Base-by-base conservation (phyloP, 2,888 invertebrate genomes). In the Noctua janthina region DNA sequence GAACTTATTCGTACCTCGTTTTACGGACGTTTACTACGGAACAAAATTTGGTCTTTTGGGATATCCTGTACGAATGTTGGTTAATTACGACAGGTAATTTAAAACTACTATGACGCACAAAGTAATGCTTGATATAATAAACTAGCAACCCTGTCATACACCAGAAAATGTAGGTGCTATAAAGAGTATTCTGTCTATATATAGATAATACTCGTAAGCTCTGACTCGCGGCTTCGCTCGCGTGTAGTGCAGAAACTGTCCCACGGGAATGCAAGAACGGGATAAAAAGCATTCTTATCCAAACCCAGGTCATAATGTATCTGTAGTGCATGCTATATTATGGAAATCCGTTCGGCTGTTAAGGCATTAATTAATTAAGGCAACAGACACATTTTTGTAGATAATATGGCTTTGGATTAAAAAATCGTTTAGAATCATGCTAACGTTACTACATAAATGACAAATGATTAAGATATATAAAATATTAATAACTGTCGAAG, bases 21-120 rank as follows among this genome's bases (percentile, higher is more conserved):
- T 43, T 64, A 17, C 17, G 35, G 17, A 35, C 64, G 3, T n/a
- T 56, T 56, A 29, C 29, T 35, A 35, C 1, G 15, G 1, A 11
- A 68, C 7, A 51, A 59, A 3, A 46, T 73, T 43, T 39, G 69
- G 64, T 79, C 73, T 56, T 79, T 70, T 1, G 23, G 51, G 35
- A 29, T 15, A 49, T 54, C 23, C 35, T 23, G 70, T 54, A 43
- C 15, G 8, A 49, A 23, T 13, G 15, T 79, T 69, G 17, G 46
- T 54, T 59, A 59, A 68, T 23, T 68, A 59, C 13, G 3, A 39
- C 17, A 8, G 20, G 6, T 66, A 71, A 39, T 80, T 66, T n/a
- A 49, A 54, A 71, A 49, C 17, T 17, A 39, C 11, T 0, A 1
- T 66, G 35, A 54, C 13, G 17, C 54, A 54, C 11, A 39, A 49